Evolutionary conservation across 2,797 vertebrate genomes (phyloP), one percentile per base, ranked within the genome.

Genomic region (Eulemur coronatus): DNA sequence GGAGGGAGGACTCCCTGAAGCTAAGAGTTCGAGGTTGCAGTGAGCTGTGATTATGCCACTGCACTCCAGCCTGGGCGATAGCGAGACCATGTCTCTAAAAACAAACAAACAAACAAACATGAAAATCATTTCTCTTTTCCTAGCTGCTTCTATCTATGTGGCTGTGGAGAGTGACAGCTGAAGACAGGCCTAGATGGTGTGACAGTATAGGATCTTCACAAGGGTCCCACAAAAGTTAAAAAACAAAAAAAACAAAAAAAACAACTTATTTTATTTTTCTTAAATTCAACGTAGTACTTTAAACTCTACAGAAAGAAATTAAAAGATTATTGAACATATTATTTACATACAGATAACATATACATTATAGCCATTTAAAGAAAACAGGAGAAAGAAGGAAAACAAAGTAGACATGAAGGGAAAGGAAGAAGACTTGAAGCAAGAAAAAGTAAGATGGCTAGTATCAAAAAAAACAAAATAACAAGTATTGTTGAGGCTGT

Each of bases 261-360:
- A 14, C 20, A 24, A 84, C 6, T 87, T 41, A 61, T 38, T 73
- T 79, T 65, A 26, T 73, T 84, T 67, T 79, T 81, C 30, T 96
- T 86, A 75, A 91, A 76, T 41, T 88, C 52, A 91, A 88, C 15
- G 55, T 87, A 73, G 55, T 73, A 82, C 17, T 87, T 89, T 87
- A 92, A 79, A 78, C 22, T 55, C 75, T 84, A 94, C 55, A 22
- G n/a, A n/a, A 35, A 80, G 59, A 70, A 97, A 95, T 78, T 67
- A 73, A 73, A 70, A 75, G 24, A 73, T 52, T 94, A 85, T 59
- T 85, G 69, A 79, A 84, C 2, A 76, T 46, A 61, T 50, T 94
- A 85, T 67, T 85, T 79, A 79, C 3, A 72, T 41, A 55, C 2
- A 85, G 28, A 35, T 57, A 79, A 84, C 10, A 89, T 94, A 46